Evolutionary conservation across 1,140 invertebrate species (phyloP).

Genomic region (Calephelis virginiensis): DNA sequence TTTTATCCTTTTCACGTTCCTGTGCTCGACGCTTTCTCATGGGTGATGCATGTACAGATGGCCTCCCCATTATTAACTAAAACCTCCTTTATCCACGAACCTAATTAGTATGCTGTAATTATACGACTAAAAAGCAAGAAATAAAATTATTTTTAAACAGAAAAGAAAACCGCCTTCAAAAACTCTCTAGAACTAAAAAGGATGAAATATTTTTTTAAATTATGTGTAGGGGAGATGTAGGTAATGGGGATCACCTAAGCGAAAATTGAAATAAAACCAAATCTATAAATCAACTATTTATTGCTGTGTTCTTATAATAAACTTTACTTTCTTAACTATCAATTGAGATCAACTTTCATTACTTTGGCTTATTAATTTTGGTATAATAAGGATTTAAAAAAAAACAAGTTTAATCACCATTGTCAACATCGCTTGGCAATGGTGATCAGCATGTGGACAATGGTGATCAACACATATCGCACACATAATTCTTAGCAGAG

Average conservation of each 20-base stretch:
- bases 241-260: conserved; percentile 27
- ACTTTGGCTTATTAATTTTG: conserved; percentile 29
- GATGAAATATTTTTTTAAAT: too few species aligned
- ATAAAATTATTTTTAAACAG: too few species aligned
- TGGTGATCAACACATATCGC: conserved; percentile 34
- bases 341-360: conserved; percentile 27
- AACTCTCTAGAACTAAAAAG: too few species aligned
- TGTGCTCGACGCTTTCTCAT: too few species aligned
- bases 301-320: not conserved
- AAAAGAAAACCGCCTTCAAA: too few species aligned
- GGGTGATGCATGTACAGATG: too few species aligned
- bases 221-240: too few species aligned
- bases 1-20: too few species aligned
- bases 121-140: too few species aligned
- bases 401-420: conserved; percentile 26
- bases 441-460: conserved; percentile 30
- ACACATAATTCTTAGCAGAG: conserved; percentile 29
- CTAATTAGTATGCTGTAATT: too few species aligned
- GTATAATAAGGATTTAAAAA: conserved; percentile 20
- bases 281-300: conserved; percentile 35
- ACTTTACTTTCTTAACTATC: conserved; percentile 24
- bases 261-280: conserved; percentile 23
- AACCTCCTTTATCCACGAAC: too few species aligned
- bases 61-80: too few species aligned
- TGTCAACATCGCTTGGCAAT: conserved; percentile 32